Evolutionary conservation across 2,888 invertebrate species (phyloP).

Genomic region (Drosophila niveifrons): DNA sequence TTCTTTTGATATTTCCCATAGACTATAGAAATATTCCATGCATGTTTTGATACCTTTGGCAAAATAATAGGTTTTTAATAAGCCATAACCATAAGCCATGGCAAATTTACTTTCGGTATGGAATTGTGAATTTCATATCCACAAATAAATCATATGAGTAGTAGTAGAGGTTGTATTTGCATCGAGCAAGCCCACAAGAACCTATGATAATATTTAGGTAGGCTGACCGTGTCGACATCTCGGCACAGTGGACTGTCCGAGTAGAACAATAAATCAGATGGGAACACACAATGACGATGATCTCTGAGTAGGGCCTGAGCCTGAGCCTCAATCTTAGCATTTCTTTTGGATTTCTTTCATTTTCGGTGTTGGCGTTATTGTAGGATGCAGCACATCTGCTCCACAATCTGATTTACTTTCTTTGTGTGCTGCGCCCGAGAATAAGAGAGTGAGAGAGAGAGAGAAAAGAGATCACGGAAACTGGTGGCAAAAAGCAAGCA

Average conservation of each 20-base stretch:
- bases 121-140: slow-evolving; percentile 19
- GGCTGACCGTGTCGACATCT: slow-evolving; percentile 67
- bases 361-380: slow-evolving; percentile 32
- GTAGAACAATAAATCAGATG: slow-evolving; percentile 51
- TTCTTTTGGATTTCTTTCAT: slow-evolving; percentile 15
- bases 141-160: slow-evolving; percentile 15
- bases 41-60: slow-evolving; percentile 57
- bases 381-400: slow-evolving; percentile 73
- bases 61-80: slow-evolving; percentile 66
- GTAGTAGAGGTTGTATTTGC: slow-evolving; percentile 53
- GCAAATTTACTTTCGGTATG: slow-evolving; percentile 33
- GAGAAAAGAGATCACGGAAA: slow-evolving; percentile 66
- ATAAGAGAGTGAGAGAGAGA: slow-evolving; percentile 8
- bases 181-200: slow-evolving; percentile 48
- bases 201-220: slow-evolving; percentile 74
- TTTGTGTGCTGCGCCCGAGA: slow-evolving; percentile 61
- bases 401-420: slow-evolving; percentile 79
- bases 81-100: slow-evolving; percentile 49
- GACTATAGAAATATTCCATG: slow-evolving; percentile 37
- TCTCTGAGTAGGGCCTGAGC: slow-evolving; percentile 16
- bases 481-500: slow-evolving; percentile 64
- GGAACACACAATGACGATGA: slow-evolving; percentile 27
- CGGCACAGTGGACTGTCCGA: slow-evolving; percentile 45
- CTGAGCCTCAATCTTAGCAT: slow-evolving; percentile 20
- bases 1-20: slow-evolving; percentile 4